phyloP scores from a whole-genome alignment of 2,797 vertebrate species.

The Paramormyrops hopkinsi region DNA sequence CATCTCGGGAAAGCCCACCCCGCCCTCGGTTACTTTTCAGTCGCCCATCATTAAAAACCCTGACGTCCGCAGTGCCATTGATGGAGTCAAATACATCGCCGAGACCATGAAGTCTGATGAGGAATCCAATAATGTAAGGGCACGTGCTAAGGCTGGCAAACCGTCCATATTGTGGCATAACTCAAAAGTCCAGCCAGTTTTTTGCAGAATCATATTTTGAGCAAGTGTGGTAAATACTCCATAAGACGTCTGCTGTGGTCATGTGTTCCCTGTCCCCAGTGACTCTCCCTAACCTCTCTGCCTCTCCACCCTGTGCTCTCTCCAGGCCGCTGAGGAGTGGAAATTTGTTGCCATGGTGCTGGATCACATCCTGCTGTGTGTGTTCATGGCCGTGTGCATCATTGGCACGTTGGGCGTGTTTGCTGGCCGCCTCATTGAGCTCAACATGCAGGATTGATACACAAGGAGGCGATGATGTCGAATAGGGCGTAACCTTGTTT shows the following conservation, averaged over 20 bases:
- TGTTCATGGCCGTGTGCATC: slow-evolving; percentile 75
- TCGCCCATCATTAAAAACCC: slow-evolving; percentile 81
- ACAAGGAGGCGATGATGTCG: not conserved
- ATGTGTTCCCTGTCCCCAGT: not conserved
- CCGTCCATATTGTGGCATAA: not conserved
- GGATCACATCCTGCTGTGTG: slow-evolving; percentile 71
- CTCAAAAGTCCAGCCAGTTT: not conserved
- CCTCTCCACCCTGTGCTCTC: slow-evolving; percentile 21
- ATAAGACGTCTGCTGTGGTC: not conserved
- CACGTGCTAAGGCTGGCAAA: not conserved
- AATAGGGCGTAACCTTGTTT: not conserved
- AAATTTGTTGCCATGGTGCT: slow-evolving; percentile 78
- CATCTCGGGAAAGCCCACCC: slow-evolving; percentile 80
- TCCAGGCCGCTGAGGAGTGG: slow-evolving; percentile 73
- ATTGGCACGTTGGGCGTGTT: slow-evolving; percentile 76
- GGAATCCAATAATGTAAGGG: slow-evolving; percentile 76
- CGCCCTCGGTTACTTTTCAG: slow-evolving; percentile 67
- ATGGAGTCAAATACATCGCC: slow-evolving; percentile 77
- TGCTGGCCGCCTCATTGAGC: slow-evolving; percentile 85
- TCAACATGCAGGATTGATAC: slow-evolving; percentile 71
- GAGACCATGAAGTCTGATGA: slow-evolving; percentile 90
- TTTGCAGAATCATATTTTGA: not conserved
- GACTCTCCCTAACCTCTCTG: not conserved
- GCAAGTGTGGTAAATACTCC: not conserved
- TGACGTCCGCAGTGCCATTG: slow-evolving; percentile 85